Evolutionary conservation across 2,797 vertebrate genomes (phyloP), one percentile per base, ranked within the genome.

Genomic region (Rhincodon typus): DNA sequence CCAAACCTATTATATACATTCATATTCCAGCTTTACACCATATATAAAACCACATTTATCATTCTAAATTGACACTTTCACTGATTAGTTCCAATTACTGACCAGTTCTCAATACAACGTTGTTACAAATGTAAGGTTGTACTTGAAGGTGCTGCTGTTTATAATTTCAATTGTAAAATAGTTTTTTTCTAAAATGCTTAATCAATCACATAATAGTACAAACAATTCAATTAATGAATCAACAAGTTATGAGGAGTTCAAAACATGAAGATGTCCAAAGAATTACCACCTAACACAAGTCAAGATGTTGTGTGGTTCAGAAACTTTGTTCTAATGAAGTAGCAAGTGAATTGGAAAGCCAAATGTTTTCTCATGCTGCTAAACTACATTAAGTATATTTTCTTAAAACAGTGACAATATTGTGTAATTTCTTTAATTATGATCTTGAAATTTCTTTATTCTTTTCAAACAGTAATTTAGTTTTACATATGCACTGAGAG

Each of bases 191-290:
- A 77, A 94, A 94, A 94, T 94, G 57, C 53, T 90, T 70, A 94
- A n/a, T 72, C 38, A 72, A 95, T 95, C 30, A 2, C 70, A 95
- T 95, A 77, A 72, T 57, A 74, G 17, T 72, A 77, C 34, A 50
- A 77, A 95, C 67, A 95, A 57, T 94, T 94, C 67, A 94, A 72
- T 77, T 95, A 57, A 5, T 95, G 72, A 95, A 95, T 72, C 30
- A 77, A 10, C 19, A n/a, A 93, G 38, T 30, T 57, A 50, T 46
- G 27, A 77, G 94, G 42, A 34, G 42, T 77, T 50, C 70, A 50
- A 94, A 94, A 94, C 70, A 67, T 17, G 53, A 74, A 77, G 70
- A 95, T 7, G 57, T 62, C 30, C 17, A 46, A 95, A 95, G 46
- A 70, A 74, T 53, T 77, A 77, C 34, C 46, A 17, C 2, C 34